Percentiles rank a stretch among this genome's conserved stretches.
Conservation (phyloP, 2,888 invertebrate species). For the Aproaerema taeniolella region DNA sequence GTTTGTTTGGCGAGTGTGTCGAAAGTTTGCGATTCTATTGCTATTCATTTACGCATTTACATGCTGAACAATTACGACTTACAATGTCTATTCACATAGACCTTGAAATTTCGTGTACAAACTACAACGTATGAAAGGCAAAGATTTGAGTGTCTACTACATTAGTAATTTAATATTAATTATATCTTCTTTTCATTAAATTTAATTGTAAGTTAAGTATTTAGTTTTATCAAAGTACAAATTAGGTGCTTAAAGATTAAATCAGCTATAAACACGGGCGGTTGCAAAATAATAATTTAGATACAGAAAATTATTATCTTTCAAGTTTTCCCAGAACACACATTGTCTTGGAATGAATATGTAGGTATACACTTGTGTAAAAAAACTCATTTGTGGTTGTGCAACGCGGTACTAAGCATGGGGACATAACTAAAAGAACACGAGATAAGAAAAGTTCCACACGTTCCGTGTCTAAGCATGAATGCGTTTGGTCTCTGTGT, state of each 20-base stretch:
- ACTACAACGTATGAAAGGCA: too few species aligned
- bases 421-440: conserved; percentile 10
- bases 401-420: conserved; percentile 34
- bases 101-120: neutral
- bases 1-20: conserved; percentile 14
- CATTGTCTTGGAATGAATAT: conserved; percentile 52
- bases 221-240: conserved; percentile 8
- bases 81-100: neutral
- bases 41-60: conserved; percentile 10
- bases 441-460: conserved; percentile 1
- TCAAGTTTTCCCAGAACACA: conserved; percentile 54
- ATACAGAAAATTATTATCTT: conserved; percentile 48
- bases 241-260: conserved; percentile 14
- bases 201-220: too few species aligned
- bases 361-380: conserved; percentile 46
- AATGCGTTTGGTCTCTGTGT: too few species aligned
- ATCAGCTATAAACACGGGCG: conserved; percentile 30
- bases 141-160: too few species aligned
- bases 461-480: too few species aligned
- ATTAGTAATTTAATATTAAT: too few species aligned
- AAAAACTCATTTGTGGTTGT: conserved; percentile 53
- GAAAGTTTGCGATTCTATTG: conserved; percentile 16
- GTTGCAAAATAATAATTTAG: conserved; percentile 53
- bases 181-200: too few species aligned
- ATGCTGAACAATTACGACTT: conserved; percentile 6